Evolutionary conservation across 1,140 invertebrate species (phyloP).

Genomic region (Drosophila sucinea): DNA sequence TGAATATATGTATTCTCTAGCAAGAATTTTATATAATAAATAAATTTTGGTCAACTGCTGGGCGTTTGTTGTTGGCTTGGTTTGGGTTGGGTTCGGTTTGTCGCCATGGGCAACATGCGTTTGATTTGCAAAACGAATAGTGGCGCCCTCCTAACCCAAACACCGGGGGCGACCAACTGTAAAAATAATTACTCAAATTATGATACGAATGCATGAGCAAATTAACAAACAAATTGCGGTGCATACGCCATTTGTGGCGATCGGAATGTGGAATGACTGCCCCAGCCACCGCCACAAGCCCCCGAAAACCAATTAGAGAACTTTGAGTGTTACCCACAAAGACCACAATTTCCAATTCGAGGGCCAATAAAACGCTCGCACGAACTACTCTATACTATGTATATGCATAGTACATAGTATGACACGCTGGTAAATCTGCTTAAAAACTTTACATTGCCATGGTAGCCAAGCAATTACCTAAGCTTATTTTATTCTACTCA

Average conservation of each 20-base stretch:
- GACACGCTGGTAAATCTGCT: slow-evolving; percentile 8
- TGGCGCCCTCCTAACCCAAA: too few species aligned
- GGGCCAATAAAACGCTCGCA: not conserved
- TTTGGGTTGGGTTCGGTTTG: not conserved
- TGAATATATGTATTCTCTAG: slow-evolving; percentile 5
- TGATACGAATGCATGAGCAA: slow-evolving; percentile 56
- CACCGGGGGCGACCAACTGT: slow-evolving; percentile 36
- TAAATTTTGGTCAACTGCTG: slow-evolving; percentile 8
- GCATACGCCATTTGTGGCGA: slow-evolving; percentile 16
- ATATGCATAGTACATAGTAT: not conserved
- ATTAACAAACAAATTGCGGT: slow-evolving; percentile 58
- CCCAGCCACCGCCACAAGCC: not conserved
- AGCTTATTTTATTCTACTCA: slow-evolving; percentile 6
- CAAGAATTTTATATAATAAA: not conserved
- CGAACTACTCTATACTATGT: not conserved
- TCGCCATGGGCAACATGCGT: slow-evolving; percentile 1
- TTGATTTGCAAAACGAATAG: not conserved
- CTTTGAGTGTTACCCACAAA: not conserved
- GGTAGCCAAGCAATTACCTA: slow-evolving; percentile 9
- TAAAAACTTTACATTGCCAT: slow-evolving; percentile 13
- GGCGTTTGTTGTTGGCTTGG: not conserved
- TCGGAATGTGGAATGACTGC: slow-evolving; percentile 1
- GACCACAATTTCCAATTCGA: slow-evolving; percentile 18
- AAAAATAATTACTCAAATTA: slow-evolving; percentile 71
- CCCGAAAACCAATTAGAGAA: slow-evolving; percentile 20